Evolutionary conservation across 2,797 vertebrate species (phyloP).

Genomic region (Periophthalmus magnuspinnatus): DNA sequence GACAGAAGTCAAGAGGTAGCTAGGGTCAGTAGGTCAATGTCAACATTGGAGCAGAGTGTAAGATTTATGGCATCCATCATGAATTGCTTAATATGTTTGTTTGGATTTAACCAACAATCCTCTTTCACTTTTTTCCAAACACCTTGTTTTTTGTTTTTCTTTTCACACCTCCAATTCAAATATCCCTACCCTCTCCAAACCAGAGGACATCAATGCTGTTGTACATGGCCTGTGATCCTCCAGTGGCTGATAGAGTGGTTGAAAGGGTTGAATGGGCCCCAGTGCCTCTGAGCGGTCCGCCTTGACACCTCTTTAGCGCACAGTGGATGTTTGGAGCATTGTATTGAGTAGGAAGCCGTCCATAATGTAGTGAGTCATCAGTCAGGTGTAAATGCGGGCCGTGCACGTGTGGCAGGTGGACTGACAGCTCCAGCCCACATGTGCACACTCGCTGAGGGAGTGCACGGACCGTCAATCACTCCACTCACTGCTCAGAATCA

Average conservation of each 20-base stretch:
- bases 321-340: slow-evolving; percentile 49
- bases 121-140: background rate
- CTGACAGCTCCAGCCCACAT: slow-evolving; percentile 49
- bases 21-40: no score
- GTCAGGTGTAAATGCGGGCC: slow-evolving; percentile 54
- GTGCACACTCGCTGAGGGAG: slow-evolving; percentile 30
- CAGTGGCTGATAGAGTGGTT: slow-evolving; percentile 7
- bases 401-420: slow-evolving; percentile 47
- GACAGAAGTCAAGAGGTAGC: background rate
- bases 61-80: no score
- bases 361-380: slow-evolving; percentile 55
- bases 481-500: slow-evolving; percentile 58
- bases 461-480: slow-evolving; percentile 64
- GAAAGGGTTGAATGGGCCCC: slow-evolving; percentile 8
- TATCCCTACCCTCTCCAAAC: background rate
- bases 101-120: no score
- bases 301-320: slow-evolving; percentile 49
- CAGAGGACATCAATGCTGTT: background rate
- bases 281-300: slow-evolving; percentile 15
- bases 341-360: slow-evolving; percentile 46
- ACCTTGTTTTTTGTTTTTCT: background rate
- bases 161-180: background rate
- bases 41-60: no score
- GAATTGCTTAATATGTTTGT: no score
- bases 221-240: background rate